Evolutionary conservation across 2,113 vertebrate genomes (phyloP).

Genomic region (Suncus etruscus): DNA sequence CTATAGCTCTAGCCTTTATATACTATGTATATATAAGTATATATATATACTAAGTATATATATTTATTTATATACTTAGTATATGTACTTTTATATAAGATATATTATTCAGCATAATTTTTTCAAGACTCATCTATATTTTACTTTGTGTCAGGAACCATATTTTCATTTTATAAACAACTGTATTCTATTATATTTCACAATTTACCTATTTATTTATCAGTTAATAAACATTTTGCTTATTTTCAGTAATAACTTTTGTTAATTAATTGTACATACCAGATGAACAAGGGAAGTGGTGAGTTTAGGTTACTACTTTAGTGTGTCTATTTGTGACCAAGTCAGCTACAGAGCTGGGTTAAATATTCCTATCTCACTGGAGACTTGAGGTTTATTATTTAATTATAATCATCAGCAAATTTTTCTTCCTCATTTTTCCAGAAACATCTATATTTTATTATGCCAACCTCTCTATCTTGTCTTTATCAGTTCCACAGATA

Average conservation of each 20-base stretch:
- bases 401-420: not conserved
- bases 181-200: no score
- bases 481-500: not conserved
- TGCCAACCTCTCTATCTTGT: not conserved
- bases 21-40: no score
- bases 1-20: no score
- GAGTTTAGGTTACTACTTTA: not conserved
- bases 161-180: no score
- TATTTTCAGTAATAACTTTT: slow-evolving; percentile 6
- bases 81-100: no score
- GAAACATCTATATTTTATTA: not conserved
- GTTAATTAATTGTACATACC: not conserved
- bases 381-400: not conserved
- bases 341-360: not conserved
- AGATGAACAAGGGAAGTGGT: not conserved
- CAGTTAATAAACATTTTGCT: not conserved
- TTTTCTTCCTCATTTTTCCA: not conserved
- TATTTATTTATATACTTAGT: no score
- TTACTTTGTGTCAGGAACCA: no score
- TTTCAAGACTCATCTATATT: no score
- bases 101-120: no score
- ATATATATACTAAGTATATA: no score
- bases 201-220: no score
- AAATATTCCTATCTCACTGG: not conserved
- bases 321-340: not conserved